Evolutionary conservation across 2,113 vertebrate species (phyloP), one percentile per base, ranked within the genome.

Genomic region (Lanius collurio): DNA sequence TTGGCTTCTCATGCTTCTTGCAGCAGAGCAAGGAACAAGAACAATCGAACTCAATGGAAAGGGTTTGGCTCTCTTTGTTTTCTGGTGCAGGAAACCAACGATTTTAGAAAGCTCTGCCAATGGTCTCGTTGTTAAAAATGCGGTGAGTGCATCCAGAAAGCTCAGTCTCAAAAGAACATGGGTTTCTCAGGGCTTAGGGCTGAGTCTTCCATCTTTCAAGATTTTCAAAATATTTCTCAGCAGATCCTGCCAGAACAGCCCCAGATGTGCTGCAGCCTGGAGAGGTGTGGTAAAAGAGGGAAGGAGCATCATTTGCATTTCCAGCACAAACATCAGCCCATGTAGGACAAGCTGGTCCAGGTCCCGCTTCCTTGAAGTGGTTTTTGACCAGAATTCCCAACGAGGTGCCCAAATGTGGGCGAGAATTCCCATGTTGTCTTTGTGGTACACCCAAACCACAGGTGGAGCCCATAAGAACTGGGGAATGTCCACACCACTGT

Each of bases 41-140:
- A 56, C 77, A 93, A 78, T 75, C 14, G 1, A 59, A 31, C 35
- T 83, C 85, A 68, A 17, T 82, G 70, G 71, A 78, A 90, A 90
- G 75, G 15, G 82, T 74, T 93, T 92, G 80, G 55, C 73, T 86
- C 35, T n/a, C 87, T 86, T 41, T 94, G 90, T 82, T 57, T 95
- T 73, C 68, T 93, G 52, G 76, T 95, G 85, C 77, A 87, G 82
- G 69, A 95, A 77, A 95, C 65, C 77, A 92, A 27, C 0, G 5
- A 70, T 87, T 96, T 94, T 5, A 35, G 79, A 63, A 82, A 93
- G 31, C 77, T 33, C 67, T 95, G 95, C 95, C 95, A 96, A 67
- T 11, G 60, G 59, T 47, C 77, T 85, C 6, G 2, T 85, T 62
- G 52, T 80, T 93, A 79, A 95, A 95, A 94, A 83, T 22, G 59